Evolutionary conservation across 2,888 invertebrate genomes (phyloP).

Genomic region (Plebejus melissa): DNA sequence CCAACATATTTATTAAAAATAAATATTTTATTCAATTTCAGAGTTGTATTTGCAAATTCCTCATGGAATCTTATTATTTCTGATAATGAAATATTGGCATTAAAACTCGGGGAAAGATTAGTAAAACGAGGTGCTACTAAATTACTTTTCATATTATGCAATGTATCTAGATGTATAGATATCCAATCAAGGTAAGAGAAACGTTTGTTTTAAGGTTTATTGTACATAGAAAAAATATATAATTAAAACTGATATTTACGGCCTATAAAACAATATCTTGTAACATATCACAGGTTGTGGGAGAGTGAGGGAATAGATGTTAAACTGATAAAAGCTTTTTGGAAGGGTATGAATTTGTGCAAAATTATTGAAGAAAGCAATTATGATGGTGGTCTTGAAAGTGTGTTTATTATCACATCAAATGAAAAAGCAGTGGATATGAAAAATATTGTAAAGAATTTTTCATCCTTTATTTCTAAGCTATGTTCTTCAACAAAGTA

Average conservation of each 20-base stretch:
- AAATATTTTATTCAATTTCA: not conserved
- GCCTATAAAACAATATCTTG: not conserved
- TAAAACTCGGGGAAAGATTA: not conserved
- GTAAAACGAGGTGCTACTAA: conserved; percentile 3
- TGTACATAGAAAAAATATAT: no score
- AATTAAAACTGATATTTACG: no score
- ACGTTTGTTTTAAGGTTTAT: not conserved
- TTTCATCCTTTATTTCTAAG: not conserved
- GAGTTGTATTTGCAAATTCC: not conserved
- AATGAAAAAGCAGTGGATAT: not conserved
- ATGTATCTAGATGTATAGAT: not conserved
- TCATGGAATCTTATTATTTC: not conserved
- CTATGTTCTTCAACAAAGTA: not conserved
- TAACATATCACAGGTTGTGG: not conserved
- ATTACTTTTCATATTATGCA: conserved; percentile 8
- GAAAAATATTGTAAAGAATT: not conserved
- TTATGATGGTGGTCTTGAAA: not conserved
- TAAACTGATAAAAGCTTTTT: not conserved
- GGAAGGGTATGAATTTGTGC: not conserved
- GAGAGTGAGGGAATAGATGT: conserved; percentile 1
- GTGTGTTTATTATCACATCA: conserved; percentile 12
- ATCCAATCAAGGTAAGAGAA: not conserved
- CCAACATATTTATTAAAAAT: no score
- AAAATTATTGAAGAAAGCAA: conserved; percentile 5
- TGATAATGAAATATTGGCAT: not conserved